Base-by-base conservation (phyloP, 2,113 vertebrate species). In the Ammodytes marinus region DNA sequence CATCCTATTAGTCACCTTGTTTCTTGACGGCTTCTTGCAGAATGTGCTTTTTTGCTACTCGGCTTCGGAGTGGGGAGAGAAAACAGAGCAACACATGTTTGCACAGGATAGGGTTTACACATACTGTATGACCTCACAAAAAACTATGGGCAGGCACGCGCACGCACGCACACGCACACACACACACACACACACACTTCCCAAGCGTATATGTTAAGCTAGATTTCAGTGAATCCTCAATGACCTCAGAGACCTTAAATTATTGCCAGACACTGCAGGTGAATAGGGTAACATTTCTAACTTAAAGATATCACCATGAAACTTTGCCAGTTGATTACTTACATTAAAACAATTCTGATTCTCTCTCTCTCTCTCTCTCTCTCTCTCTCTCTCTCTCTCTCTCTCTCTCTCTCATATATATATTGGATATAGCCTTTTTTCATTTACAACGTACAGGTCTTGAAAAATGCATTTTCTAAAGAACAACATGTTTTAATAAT, bases 1-100 rank as follows among this genome's bases (percentile, higher is more conserved):
- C 0, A 74, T 87, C 85, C 59, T 61, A 83, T 91, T 90, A 91
- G 85, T 92, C 83, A 88, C 90, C 89, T 92, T 91, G 89, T 87
- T 88, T 83, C 70, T 69, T 81, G 71, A 91, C 42, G 80, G 66
- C 88, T 88, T 82, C 77, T 72, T 74, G 65, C 61, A 78, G 77
- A 88, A 50, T 2, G 67, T 88, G 79, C 11, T 82, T 65, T 84
- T 73, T 84, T 60, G 86, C 71, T 27, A 27, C 27, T 27, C 77
- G 74, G 70, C 69, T 2, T 84, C 68, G 61, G 47, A 79, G 64
- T 46, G 6, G 49, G 73, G 84, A 92, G 66, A 80, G 86, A 89
- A 91, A 91, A 88, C 90, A 89, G 88, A 90, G 82, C 80, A 86
- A 78, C 85, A 86, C 67, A 79, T 86, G 88, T 89, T 91, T 77